Base-by-base conservation (phyloP, 2,888 invertebrate genomes). In the Cosmia pyralina region DNA sequence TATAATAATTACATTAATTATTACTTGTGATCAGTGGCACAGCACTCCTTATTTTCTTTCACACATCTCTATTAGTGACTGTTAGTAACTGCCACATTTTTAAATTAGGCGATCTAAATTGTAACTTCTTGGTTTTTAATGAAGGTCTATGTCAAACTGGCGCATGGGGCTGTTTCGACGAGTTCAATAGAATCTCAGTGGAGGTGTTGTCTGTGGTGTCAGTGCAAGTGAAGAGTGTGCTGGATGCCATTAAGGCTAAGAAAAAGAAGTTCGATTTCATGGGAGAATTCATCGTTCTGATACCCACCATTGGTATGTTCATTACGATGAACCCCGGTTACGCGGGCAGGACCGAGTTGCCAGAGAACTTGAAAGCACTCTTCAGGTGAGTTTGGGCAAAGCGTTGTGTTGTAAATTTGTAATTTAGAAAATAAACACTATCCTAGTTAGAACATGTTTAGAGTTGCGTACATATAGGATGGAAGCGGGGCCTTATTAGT, bases 241-340 rank as follows among this genome's bases (percentile, higher is more conserved):
- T 98, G 77, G 99, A 99, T 92, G 99, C 99, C 15, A 98, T 99
- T 75, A 98, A 98, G 92, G 96, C 97, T 59, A 98, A 98, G 88
- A 98, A 98, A 92, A 94, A 97, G 75, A 97, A 96, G 79, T 99
- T 99, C 88, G 97, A 97, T 86, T 99, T 99, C 92, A 97, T 98
- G 93, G 99, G 98, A 1, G 98, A 98, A 88, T 97, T 97, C 70
- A 98, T 99, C 70, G 92, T 94, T 41, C 93, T 99, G 19, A 96
- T 98, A 64, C 96, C 97, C 0, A 98, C 98, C 0, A 97, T 98
- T 55, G 99, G 99, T 3, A 97, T 99, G 95, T 99, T 99, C 89
- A 99, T 99, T 75, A 99, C 99, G 0, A 99, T 99, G 99, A 99
- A 99, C 94, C 99, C 99, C 0, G 99, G 99, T 28, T 99, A 99